Evolutionary conservation across 2,113 vertebrate species (phyloP), one percentile per base, ranked within the genome.

Genomic region (Rhegmatorhina hoffmannsi): DNA sequence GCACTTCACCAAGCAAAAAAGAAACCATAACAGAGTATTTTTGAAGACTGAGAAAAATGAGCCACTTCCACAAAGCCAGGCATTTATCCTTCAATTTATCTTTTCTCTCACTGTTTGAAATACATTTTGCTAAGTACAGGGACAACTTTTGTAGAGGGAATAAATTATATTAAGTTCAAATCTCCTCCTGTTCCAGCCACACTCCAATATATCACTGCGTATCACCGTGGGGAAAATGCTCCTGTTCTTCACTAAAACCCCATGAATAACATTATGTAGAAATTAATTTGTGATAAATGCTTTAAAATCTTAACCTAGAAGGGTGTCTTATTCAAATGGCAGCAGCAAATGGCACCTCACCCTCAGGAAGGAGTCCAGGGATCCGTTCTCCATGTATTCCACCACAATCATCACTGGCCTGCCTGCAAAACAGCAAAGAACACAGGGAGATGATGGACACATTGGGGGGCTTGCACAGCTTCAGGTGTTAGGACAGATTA

Each of bases 371-470:
- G 99, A 99, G 97, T 99, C 99, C 69, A 99, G 97, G 38, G 99
- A 99, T 97, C 99, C 99, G 85, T 99, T 99, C 96, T 99, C 99
- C 99, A 99, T 99, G 82, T 99, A 99, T 97, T 99, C 99, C 96
- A 99, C 99, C 93, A 99, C 99, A 70, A 99, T 99, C 99, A 99
- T 99, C 91, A 99, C 99, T 70, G 99, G 99, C 95, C 99, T 98
- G 97, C 99, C 99, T 99, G 98, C 74, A 98, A 97, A 97, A 98
- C 75, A 98, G 94, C 96, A 95, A 97, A 97, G 87, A 94, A 97
- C 49, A 90, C 68, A 95, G 87, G 53, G 94, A 87, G 26, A 90
- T 97, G 95, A 96, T 20, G 85, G 69, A 79, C 34, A 55, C 83
- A 62, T 81, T 77, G 84, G 52, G 75, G 69, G 69, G 31, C 56